Base-by-base conservation (phyloP, 2,797 vertebrate species). In the Apogon hyalosoma region DNA sequence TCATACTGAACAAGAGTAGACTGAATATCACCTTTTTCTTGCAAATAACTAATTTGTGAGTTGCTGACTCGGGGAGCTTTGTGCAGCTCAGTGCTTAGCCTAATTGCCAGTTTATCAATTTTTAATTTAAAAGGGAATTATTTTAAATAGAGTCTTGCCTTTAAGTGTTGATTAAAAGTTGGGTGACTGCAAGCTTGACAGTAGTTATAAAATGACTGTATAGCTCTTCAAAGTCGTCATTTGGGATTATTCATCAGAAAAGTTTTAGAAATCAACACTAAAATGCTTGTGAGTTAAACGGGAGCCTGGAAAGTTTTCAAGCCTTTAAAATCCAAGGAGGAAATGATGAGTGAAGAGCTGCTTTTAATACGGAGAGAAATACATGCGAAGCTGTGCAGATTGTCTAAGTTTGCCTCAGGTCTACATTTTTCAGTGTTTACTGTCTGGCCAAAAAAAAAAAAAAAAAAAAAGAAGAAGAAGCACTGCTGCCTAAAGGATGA, bases 101-200 rank as follows among this genome's bases (percentile, higher is more conserved):
- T 43, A 53, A 63, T 58, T 75, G 42, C 36, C 28, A 54, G 38
- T 53, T 63, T 21, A 47, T 75, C 7, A 6, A 45, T 36, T 58
- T 64, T 40, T 53, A 15, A 16, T 63, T 59, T n/a, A 42, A 18
- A 33, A 0, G 16, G 5, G 10, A 31, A 38, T 15, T 24, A 31
- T 33, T 62, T 55, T 55, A 55, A 21, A 59, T 72, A 4, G 48
- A n/a, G n/a, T 11, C 24, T 48, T 48, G 21, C 10, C 48, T 49
- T 56, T 16, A 57, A 74, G 41, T 41, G 16, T 52, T 52, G 15
- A 46, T 54, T 13, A 15, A 13, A 67, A 2, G 18, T 31, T 50
- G 52, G 46, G 33, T 14, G 3, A 8, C 24, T 57, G 15, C 1
- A 1, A 8, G 0, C 10, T 7, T 41, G 2, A 59, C 14, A 15